phyloP scores from a whole-genome alignment of 2,888 invertebrate genomes.

The Drosophila acutilabella region DNA sequence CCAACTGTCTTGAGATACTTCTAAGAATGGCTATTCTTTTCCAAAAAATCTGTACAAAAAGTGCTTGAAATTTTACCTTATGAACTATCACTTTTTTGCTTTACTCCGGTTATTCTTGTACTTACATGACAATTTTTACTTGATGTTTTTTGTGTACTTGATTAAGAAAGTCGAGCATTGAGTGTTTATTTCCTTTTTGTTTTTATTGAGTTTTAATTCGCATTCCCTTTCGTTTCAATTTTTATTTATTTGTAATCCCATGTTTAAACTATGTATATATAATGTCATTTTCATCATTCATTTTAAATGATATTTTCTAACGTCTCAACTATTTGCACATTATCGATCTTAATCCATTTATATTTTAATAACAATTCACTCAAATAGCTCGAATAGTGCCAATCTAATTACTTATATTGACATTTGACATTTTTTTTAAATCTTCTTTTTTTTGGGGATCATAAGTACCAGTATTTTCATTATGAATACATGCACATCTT shows the following conservation, averaged over 20 bases:
- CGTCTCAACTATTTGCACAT: slow-evolving; percentile 62
- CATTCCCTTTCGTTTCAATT: slow-evolving; percentile 58
- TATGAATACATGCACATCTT: slow-evolving; percentile 48
- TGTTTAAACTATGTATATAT: slow-evolving; percentile 80
- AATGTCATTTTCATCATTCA: slow-evolving; percentile 65
- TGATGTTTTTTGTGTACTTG: slow-evolving; percentile 19
- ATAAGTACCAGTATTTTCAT: slow-evolving; percentile 65
- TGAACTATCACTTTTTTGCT: slow-evolving; percentile 28
- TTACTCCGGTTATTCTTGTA: slow-evolving; percentile 31
- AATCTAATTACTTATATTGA: slow-evolving; percentile 68
- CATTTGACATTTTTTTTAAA: slow-evolving; percentile 38
- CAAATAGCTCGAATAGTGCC: slow-evolving; percentile 77
- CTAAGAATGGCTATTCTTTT: slow-evolving; percentile 58
- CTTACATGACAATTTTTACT: slow-evolving; percentile 22
- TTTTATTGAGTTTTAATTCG: slow-evolving; percentile 64
- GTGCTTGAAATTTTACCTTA: slow-evolving; percentile 50
- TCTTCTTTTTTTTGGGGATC: slow-evolving; percentile 55
- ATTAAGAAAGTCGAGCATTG: slow-evolving; percentile 56
- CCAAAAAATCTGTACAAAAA: slow-evolving; percentile 51
- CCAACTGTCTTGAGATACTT: slow-evolving; percentile 26
- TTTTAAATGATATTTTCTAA: slow-evolving; percentile 75
- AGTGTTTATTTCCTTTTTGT: slow-evolving; percentile 59
- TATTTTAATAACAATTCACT: slow-evolving; percentile 80
- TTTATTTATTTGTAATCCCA: slow-evolving; percentile 73
- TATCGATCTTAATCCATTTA: slow-evolving; percentile 70